These are phyloP conservation scores for Eustalomyia histrio DNA, from an alignment of 2,888 invertebrate species.

Conservation along the genomic window DNA sequence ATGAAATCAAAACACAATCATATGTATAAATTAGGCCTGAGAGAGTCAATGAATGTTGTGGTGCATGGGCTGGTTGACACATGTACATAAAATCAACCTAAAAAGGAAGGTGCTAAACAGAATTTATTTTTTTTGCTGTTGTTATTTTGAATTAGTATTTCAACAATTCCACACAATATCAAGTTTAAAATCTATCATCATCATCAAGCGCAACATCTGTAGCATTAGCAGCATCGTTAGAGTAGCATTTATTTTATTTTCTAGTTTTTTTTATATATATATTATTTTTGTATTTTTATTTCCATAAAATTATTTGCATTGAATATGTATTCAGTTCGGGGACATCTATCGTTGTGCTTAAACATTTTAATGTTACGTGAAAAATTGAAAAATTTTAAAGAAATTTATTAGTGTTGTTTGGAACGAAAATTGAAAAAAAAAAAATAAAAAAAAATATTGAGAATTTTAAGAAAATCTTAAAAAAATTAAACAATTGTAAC, in stretches of 20 bases:
- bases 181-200: conserved; percentile 69
- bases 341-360: conserved; percentile 74
- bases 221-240: background rate
- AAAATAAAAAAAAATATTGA: background rate
- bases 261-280: background rate
- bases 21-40: conserved; percentile 16
- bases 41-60: conserved; percentile 8
- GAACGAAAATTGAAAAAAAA: no score
- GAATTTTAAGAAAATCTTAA: background rate
- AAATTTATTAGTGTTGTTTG: conserved; percentile 9
- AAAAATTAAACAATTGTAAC: background rate
- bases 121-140: conserved; percentile 5
- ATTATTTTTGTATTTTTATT: conserved; percentile 43
- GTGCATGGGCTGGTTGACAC: background rate
- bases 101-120: conserved; percentile 59
- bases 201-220: conserved; percentile 43
- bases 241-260: background rate
- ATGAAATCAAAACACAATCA: background rate
- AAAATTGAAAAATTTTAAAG: conserved; percentile 8
- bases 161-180: conserved; percentile 55
- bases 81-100: background rate
- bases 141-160: conserved; percentile 39
- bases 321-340: conserved; percentile 77
- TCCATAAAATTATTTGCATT: conserved; percentile 31
- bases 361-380: conserved; percentile 63